Base-by-base conservation (phyloP, 2,113 vertebrate genomes). In the Ceratotherium simum region DNA sequence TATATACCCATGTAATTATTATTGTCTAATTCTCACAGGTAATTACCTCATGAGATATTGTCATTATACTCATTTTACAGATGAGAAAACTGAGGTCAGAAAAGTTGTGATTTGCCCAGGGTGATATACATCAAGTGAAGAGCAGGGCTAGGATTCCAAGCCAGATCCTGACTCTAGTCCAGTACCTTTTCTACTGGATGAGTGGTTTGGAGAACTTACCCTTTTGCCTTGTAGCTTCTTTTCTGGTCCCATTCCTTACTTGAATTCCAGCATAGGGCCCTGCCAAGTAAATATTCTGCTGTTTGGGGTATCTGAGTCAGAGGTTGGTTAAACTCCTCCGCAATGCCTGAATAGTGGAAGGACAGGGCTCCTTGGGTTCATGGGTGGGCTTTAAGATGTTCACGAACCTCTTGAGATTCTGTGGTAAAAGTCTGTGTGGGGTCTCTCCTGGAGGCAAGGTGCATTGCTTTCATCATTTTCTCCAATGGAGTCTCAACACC, bases 11-110 rank as follows among this genome's bases (percentile, higher is more conserved):
- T 85, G 9, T 87, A 54, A 31, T 92, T 75, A 39, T 54, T 78
- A 25, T 95, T 91, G 12, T 70, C 54, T 93, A 62, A 88, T 78
- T 89, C 73, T 95, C 36, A 73, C 5, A 69, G 82, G 36, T 62
- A 56, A 12, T 75, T 79, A 75, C 21, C n/a, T 83, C 48, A 46
- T 54, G 27, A 90, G 31, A 51, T 75, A 8, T 46, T 76, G 82
- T 90, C 51, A 39, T 82, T 58, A 62, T 64, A 23, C 42, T 20
- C 23, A 29, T 85, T 96, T 94, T 64, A 78, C 33, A 88, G 81
- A 54, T 90, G 85, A 96, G 69, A 56, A 96, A 78, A 75, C 39
- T 3, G 46, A 95, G 84, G 70, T 94, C 46, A 69, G 85, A 51
- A 70, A 95, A 90, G 13, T 94, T 81, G 65, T 64, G 78, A 84